These are phyloP conservation scores for Meiosimyza decipiens DNA, from an alignment of 2,888 invertebrate genomes.

Conservation along the genomic window DNA sequence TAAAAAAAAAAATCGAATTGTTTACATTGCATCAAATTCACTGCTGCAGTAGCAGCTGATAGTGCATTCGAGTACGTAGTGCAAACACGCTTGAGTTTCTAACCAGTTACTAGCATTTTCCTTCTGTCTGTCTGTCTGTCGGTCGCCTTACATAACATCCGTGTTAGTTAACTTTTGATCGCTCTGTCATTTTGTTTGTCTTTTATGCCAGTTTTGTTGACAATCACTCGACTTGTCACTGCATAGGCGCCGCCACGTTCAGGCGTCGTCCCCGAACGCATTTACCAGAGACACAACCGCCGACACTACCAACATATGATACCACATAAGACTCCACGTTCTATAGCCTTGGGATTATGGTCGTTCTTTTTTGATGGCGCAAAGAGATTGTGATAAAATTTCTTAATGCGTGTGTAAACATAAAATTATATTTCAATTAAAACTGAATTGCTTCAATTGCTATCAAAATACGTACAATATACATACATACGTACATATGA, in stretches of 20 bases:
- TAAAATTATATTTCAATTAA: conserved; percentile 37
- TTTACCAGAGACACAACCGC: background rate
- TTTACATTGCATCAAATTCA: no score
- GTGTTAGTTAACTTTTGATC: conserved; percentile 18
- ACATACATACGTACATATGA: no score
- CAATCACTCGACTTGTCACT: conserved; percentile 31
- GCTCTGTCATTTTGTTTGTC: conserved; percentile 24
- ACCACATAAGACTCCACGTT: background rate
- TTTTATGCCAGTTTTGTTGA: conserved; percentile 28
- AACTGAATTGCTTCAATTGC: conserved; percentile 37
- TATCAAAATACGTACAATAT: conserved; percentile 16
- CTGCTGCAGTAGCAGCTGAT: no score
- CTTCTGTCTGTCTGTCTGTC: no score
- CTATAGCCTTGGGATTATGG: background rate
- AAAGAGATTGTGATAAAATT: conserved; percentile 14
- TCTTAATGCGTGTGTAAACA: conserved; percentile 36
- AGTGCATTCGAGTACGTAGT: no score
- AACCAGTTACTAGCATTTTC: no score
- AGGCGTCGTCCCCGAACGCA: background rate
- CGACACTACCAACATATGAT: background rate
- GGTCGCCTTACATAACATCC: background rate
- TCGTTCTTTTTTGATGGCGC: background rate
- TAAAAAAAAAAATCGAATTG: no score
- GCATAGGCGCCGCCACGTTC: conserved; percentile 24
- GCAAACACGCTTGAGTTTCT: no score